Evolutionary conservation across 2,888 invertebrate genomes (phyloP).

Genomic region (Lagria hirta): DNA sequence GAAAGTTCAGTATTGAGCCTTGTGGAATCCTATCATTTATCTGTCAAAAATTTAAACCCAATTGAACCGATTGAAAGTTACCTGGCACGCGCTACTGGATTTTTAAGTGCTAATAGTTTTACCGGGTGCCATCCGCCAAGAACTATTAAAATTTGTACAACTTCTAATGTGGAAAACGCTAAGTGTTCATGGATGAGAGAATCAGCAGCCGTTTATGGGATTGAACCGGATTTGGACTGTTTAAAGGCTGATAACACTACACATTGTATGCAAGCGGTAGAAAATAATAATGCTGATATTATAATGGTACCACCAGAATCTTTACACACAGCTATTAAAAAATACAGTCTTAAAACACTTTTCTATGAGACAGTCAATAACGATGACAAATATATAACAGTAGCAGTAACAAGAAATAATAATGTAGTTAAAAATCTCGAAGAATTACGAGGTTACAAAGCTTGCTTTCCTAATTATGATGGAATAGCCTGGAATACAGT

Average conservation of each 20-base stretch:
- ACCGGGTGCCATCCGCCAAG: slow-evolving; percentile 69
- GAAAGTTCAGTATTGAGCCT: slow-evolving; percentile 62
- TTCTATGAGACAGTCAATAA: slow-evolving; percentile 65
- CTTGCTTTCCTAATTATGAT: slow-evolving; percentile 80
- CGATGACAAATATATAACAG: slow-evolving; percentile 63
- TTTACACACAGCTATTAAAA: slow-evolving; percentile 66
- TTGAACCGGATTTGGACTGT: slow-evolving; percentile 81
- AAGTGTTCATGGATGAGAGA: slow-evolving; percentile 81
- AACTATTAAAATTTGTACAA: slow-evolving; percentile 65
- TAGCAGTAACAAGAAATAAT: slow-evolving; percentile 67
- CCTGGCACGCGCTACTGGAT: slow-evolving; percentile 63
- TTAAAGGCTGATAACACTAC: slow-evolving; percentile 60
- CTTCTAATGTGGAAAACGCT: slow-evolving; percentile 66
- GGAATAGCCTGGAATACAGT: slow-evolving; percentile 70
- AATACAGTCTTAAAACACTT: slow-evolving; percentile 60
- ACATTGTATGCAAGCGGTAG: slow-evolving; percentile 70
- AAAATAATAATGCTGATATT: slow-evolving; percentile 67
- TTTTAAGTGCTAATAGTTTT: slow-evolving; percentile 67
- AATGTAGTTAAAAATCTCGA: slow-evolving; percentile 60
- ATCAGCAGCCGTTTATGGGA: slow-evolving; percentile 71
- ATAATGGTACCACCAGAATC: slow-evolving; percentile 72
- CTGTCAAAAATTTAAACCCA: slow-evolving; percentile 59
- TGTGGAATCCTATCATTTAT: slow-evolving; percentile 61
- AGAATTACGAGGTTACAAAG: slow-evolving; percentile 70
- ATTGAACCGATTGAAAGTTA: slow-evolving; percentile 68